Conservation (phyloP, 2,113 vertebrate genomes). For the Hepsetus odoe region DNA sequence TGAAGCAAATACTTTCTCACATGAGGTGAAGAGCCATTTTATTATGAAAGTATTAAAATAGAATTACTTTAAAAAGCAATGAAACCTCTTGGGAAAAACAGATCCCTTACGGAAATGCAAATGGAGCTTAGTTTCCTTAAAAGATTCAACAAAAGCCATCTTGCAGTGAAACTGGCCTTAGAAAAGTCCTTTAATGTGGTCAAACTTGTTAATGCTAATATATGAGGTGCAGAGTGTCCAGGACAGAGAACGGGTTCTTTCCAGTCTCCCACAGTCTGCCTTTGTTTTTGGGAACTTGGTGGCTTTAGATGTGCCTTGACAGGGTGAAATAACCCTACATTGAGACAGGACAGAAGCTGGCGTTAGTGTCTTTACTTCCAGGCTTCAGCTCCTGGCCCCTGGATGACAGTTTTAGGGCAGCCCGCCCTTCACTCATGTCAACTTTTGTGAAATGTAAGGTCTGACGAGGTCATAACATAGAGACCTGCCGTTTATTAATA, state of each 20-base stretch:
- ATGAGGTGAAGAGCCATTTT: not conserved
- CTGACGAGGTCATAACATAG: constrained; percentile 66
- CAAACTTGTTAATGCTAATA: constrained; percentile 39
- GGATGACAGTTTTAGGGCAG: constrained; percentile 64
- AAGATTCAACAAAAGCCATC: constrained; percentile 1
- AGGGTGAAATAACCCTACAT: constrained; percentile 64
- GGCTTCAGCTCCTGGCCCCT: constrained; percentile 20
- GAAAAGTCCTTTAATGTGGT: constrained; percentile 34
- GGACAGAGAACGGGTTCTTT: constrained; percentile 48
- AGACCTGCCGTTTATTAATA: constrained; percentile 52
- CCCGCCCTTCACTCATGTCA: constrained; percentile 44
- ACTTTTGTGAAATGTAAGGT: constrained; percentile 52
- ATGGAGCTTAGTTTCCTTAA: not conserved
- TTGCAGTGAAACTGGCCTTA: constrained; percentile 1
- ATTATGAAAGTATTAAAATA: no score
- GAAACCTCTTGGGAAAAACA: not conserved
- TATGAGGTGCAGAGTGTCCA: constrained; percentile 46
- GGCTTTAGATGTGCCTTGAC: constrained; percentile 62
- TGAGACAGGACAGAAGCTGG: constrained; percentile 52
- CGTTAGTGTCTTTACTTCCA: constrained; percentile 26
- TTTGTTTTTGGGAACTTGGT: constrained; percentile 65
- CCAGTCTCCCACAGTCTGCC: constrained; percentile 52
- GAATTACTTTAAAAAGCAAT: no score
- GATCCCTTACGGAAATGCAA: not conserved
- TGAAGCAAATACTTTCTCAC: no score